A percentile compares a stretch with the other conserved stretches of the same genome.
Evolutionary conservation across 2,113 vertebrate genomes (phyloP).

Genomic region (Suricata suricatta): DNA sequence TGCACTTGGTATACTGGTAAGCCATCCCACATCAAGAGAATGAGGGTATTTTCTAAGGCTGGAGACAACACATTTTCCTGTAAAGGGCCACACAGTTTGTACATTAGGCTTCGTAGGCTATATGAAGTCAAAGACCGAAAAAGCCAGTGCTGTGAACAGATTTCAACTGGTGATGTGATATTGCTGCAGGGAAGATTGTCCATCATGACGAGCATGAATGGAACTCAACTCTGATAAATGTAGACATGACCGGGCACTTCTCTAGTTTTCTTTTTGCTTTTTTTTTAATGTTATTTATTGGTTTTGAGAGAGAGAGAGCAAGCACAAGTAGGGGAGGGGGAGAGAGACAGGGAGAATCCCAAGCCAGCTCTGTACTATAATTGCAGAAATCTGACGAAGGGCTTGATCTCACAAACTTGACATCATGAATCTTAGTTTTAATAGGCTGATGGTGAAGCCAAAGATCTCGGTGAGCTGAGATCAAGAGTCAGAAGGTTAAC

Average conservation of each 20-base stretch:
- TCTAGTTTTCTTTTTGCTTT: neutral
- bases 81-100: neutral
- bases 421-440: neutral
- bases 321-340: too few species aligned
- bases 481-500: neutral
- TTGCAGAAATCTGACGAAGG: neutral
- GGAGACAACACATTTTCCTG: accelerated
- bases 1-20: neutral
- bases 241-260: neutral
- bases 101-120: neutral
- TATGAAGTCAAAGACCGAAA: neutral
- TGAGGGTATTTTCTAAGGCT: accelerated
- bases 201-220: too few species aligned
- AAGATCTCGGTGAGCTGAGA: neutral
- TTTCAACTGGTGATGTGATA: neutral
- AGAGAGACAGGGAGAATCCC: too few species aligned
- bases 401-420: neutral
- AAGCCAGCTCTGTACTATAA: too few species aligned
- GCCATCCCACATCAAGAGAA: accelerated
- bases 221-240: too few species aligned
- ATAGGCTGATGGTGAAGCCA: too few species aligned
- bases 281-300: too few species aligned
- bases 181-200: neutral
- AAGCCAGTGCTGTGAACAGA: neutral
- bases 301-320: too few species aligned